Conservation (phyloP, 92 coral and sea anemone genomes). For the Paragorgia papillata region DNA sequence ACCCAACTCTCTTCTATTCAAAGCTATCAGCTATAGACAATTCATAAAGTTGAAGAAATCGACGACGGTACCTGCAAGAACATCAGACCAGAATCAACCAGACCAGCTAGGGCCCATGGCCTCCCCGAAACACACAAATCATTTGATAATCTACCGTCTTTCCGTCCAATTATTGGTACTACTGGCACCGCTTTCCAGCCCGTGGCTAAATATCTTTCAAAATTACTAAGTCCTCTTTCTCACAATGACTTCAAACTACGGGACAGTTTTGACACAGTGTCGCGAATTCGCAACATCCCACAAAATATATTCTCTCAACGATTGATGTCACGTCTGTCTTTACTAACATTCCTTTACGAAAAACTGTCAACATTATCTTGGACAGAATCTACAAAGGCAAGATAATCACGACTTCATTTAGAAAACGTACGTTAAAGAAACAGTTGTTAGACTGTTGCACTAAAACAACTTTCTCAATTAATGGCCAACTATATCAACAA, state of each 20-base stretch:
- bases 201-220: conserved; percentile 23
- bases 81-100: conserved; percentile 1
- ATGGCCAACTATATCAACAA: conserved; percentile 46
- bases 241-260: conserved; percentile 25
- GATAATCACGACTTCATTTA: conserved; percentile 36
- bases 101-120: conserved; percentile 5
- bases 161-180: conserved; percentile 13
- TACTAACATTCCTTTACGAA: conserved; percentile 12
- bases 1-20: too few relatives aligned
- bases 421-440: conserved; percentile 38
- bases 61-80: background rate
- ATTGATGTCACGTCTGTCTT: conserved; percentile 26
- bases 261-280: conserved; percentile 36
- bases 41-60: background rate
- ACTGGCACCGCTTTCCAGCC: conserved; percentile 13
- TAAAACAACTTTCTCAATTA: conserved; percentile 42
- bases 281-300: background rate
- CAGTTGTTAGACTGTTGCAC: conserved; percentile 44
- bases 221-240: conserved; percentile 17
- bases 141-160: background rate
- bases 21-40: too few relatives aligned
- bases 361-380: conserved; percentile 32
- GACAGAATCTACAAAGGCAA: conserved; percentile 36
- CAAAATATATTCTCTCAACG: background rate
- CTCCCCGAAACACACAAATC: conserved; percentile 5